phyloP scores from a whole-genome alignment of 2,888 invertebrate species.

The Monopis laevigella region DNA sequence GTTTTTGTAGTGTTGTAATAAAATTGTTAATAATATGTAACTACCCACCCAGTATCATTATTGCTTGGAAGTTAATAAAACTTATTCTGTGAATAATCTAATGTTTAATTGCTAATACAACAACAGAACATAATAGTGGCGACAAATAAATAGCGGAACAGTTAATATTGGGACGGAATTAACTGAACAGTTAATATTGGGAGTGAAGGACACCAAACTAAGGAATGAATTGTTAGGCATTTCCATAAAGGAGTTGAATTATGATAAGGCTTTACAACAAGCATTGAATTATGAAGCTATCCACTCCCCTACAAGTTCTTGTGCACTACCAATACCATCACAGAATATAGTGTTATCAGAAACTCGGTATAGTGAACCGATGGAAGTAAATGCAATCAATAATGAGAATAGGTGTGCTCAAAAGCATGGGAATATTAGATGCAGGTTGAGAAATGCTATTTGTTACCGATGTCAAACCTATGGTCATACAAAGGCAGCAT shows the following conservation, averaged over 20 bases:
- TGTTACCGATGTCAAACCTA: slow-evolving; percentile 13
- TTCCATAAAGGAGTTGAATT: background rate
- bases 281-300: slow-evolving; percentile 11
- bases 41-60: too few relatives aligned
- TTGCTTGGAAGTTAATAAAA: too few relatives aligned
- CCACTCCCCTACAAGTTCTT: too few relatives aligned
- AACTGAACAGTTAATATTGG: slow-evolving; percentile 8
- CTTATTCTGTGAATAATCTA: too few relatives aligned
- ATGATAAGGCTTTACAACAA: slow-evolving; percentile 3
- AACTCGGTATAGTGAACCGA: slow-evolving; percentile 1
- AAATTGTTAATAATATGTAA: too few relatives aligned
- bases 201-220: slow-evolving; percentile 2
- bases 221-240: slow-evolving; percentile 3
- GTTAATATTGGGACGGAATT: too few relatives aligned
- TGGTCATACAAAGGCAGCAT: slow-evolving; percentile 14
- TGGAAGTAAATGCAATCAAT: slow-evolving; percentile 13
- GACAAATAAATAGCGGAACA: too few relatives aligned
- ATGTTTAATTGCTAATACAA: too few relatives aligned
- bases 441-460: slow-evolving; percentile 12
- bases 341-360: background rate
- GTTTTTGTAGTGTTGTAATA: too few relatives aligned
- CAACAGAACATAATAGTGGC: too few relatives aligned
- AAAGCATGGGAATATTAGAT: slow-evolving; percentile 7
- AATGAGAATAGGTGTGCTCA: slow-evolving; percentile 2
- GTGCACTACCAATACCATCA: background rate